A percentile compares a stretch with the other conserved stretches of the same genome.
These are phyloP conservation scores for Petrocephalus microphthalmus DNA, from an alignment of 2,113 vertebrate species.

Conservation along the genomic window DNA sequence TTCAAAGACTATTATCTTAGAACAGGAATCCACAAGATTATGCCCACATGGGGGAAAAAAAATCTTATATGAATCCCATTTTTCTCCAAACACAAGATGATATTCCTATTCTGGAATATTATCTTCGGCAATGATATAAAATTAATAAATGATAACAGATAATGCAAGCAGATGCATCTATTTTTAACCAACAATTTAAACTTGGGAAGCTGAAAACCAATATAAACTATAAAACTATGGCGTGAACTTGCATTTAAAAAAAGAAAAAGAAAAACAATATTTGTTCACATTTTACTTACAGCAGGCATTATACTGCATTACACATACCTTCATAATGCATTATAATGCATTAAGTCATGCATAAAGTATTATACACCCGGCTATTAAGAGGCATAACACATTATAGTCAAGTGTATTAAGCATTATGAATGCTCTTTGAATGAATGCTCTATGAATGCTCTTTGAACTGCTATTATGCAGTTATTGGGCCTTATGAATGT, in stretches of 20 bases:
- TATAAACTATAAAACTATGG: not conserved
- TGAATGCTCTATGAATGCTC: no score
- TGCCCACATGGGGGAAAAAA: not conserved
- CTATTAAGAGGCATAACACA: no score
- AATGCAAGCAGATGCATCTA: not conserved
- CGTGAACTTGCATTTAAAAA: not conserved
- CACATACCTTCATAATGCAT: no score
- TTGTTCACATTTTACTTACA: no score
- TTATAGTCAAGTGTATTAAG: no score
- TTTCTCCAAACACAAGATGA: not conserved
- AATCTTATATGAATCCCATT: not conserved
- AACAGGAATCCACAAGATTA: not conserved
- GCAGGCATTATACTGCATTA: no score
- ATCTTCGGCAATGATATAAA: not conserved
- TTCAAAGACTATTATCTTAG: conserved; percentile 17
- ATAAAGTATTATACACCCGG: no score
- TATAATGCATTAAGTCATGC: no score
- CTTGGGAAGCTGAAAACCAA: not conserved
- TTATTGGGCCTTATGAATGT: no score
- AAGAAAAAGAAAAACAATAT: no score
- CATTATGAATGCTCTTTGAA: no score
- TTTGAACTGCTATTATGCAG: no score
- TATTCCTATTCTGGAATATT: not conserved
- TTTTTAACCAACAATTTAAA: not conserved
- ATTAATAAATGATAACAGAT: not conserved